A percentile compares a stretch with the other conserved stretches of the same genome.
These are phyloP conservation scores for Rutilus rutilus DNA, from an alignment of 2,113 vertebrate genomes.

Conservation along the genomic window DNA sequence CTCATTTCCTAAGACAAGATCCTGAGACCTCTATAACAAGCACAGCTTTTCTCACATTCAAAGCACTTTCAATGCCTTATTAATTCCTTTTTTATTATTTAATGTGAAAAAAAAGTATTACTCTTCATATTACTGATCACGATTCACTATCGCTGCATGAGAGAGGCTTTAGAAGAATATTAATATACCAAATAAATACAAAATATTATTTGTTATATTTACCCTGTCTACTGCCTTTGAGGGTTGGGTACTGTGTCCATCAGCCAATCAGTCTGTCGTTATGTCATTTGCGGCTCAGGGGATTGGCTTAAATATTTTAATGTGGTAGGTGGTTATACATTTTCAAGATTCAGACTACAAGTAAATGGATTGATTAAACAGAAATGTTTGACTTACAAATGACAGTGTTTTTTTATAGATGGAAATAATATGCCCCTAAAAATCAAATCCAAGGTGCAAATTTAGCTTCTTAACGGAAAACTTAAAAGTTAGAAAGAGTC, in stretches of 20 bases:
- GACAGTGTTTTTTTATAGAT: background rate
- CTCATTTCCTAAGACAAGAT: background rate
- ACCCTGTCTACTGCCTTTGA: too few relatives aligned
- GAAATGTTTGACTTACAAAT: background rate
- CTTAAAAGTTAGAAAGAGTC: background rate
- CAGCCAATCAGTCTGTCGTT: too few relatives aligned
- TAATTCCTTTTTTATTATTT: slow-evolving; percentile 19
- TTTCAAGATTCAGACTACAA: too few relatives aligned
- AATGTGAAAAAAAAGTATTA: background rate
- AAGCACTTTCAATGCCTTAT: background rate
- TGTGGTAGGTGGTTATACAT: too few relatives aligned
- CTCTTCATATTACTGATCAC: slow-evolving; percentile 3
- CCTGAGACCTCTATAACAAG: background rate
- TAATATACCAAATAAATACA: background rate
- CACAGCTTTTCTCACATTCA: background rate
- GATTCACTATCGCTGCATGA: background rate
- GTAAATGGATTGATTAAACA: background rate
- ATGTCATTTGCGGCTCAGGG: too few relatives aligned
- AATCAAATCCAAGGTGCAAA: background rate
- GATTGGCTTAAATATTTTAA: too few relatives aligned
- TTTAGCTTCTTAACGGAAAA: background rate
- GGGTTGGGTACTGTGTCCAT: too few relatives aligned
- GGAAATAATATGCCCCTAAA: background rate
- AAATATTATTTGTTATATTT: background rate
- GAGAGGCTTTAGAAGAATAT: slow-evolving; percentile 17